Conservation (phyloP, 2,888 invertebrate genomes). For the Lordiphosa fenestrarum region DNA sequence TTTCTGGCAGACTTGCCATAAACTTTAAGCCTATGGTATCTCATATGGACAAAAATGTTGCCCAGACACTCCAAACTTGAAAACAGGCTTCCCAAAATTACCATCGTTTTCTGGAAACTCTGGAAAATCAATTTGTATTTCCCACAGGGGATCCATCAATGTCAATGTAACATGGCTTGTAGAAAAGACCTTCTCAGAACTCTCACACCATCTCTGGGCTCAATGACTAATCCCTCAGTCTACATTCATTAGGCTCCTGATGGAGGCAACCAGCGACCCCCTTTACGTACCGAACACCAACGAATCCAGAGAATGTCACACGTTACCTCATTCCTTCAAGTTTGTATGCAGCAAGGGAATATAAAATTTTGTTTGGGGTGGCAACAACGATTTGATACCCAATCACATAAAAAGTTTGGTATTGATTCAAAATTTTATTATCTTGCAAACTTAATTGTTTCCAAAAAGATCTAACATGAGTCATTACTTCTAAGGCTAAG, state of each 20-base stretch:
- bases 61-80: slow-evolving; percentile 81
- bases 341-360: slow-evolving; percentile 79
- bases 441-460: too few species aligned
- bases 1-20: slow-evolving; percentile 81
- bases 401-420: too few species aligned
- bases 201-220: slow-evolving; percentile 53
- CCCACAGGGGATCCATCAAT: slow-evolving; percentile 53
- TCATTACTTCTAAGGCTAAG: neutral
- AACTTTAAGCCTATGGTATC: slow-evolving; percentile 80
- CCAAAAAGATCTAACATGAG: neutral
- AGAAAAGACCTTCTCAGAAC: slow-evolving; percentile 71
- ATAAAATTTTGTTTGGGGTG: too few species aligned
- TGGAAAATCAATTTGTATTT: neutral
- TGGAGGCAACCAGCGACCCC: slow-evolving; percentile 61
- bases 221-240: slow-evolving; percentile 60
- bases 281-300: slow-evolving; percentile 35
- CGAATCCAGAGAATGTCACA: slow-evolving; percentile 73
- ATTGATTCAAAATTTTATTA: too few species aligned
- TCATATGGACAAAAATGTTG: slow-evolving; percentile 81
- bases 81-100: slow-evolving; percentile 53
- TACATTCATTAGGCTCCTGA: slow-evolving; percentile 52
- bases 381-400: too few species aligned
- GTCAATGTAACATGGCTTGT: slow-evolving; percentile 54
- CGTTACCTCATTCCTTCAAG: slow-evolving; percentile 62
- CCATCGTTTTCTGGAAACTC: slow-evolving; percentile 46